Evolutionary conservation across 1,140 invertebrate species (phyloP).

Genomic region (Lucilia sericata): DNA sequence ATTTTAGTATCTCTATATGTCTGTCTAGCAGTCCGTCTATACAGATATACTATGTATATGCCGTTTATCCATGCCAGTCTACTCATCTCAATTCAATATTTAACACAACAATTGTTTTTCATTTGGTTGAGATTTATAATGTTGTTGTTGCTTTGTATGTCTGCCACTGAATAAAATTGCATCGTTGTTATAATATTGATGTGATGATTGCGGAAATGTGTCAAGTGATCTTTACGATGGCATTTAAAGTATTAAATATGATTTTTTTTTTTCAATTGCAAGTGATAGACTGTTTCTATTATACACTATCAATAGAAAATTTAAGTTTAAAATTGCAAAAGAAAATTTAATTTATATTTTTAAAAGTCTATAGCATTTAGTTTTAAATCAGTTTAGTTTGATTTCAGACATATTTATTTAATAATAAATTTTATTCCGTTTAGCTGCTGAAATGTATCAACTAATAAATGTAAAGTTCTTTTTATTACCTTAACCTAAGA

Average conservation of each 20-base stretch:
- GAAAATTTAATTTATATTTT: no score
- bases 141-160: neutral
- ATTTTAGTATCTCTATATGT: neutral
- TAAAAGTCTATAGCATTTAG: no score
- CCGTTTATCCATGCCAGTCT: neutral
- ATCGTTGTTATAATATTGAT: slow-evolving; percentile 9
- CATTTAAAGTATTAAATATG: slow-evolving; percentile 1
- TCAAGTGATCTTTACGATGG: slow-evolving; percentile 37
- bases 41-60: neutral
- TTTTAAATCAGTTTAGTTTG: no score
- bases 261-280: neutral
- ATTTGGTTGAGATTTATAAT: slow-evolving; percentile 19
- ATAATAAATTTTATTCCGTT: no score
- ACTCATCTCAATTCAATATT: slow-evolving; percentile 35
- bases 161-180: neutral
- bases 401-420: no score
- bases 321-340: no score
- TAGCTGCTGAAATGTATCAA: no score
- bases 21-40: neutral
- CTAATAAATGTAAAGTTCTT: no score
- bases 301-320: no score
- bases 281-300: no score
- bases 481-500: no score
- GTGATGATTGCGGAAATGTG: slow-evolving; percentile 40
- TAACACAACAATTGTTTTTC: slow-evolving; percentile 30